These are phyloP conservation scores for Synergus laeviventris DNA, from an alignment of 2,888 invertebrate genomes.

Conservation along the genomic window DNA sequence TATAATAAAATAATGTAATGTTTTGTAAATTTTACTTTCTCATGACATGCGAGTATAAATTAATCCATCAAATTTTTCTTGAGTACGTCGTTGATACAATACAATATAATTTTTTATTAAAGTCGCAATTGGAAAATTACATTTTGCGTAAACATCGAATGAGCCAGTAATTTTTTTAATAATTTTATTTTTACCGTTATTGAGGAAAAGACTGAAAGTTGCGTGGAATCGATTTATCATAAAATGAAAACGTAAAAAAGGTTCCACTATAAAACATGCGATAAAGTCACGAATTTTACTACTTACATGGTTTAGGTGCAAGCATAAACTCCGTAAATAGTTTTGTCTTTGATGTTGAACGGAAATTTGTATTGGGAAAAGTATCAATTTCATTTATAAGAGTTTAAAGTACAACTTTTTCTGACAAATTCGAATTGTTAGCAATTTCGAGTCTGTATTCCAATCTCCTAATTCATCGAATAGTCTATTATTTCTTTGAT, in stretches of 20 bases:
- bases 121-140: no score
- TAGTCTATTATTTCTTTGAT: not conserved
- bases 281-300: constrained; percentile 25
- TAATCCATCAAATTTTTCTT: no score
- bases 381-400: not conserved
- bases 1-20: no score
- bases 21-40: no score
- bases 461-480: not conserved
- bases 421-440: no score
- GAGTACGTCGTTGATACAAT: no score
- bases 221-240: constrained; percentile 26
- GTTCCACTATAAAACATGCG: constrained; percentile 5
- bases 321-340: constrained; percentile 8
- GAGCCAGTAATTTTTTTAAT: not conserved
- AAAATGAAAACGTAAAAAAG: constrained; percentile 6
- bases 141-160: no score
- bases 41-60: no score
- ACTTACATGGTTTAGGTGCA: not conserved
- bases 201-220: not conserved
- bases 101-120: no score
- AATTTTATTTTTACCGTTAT: no score
- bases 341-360: constrained; percentile 8
- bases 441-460: not conserved
- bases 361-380: constrained; percentile 3
- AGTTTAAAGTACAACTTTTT: not conserved